Percentiles rank a stretch among this genome's conserved stretches.
Evolutionary conservation across 2,113 vertebrate genomes (phyloP).

Genomic region (Isichthys henryi): DNA sequence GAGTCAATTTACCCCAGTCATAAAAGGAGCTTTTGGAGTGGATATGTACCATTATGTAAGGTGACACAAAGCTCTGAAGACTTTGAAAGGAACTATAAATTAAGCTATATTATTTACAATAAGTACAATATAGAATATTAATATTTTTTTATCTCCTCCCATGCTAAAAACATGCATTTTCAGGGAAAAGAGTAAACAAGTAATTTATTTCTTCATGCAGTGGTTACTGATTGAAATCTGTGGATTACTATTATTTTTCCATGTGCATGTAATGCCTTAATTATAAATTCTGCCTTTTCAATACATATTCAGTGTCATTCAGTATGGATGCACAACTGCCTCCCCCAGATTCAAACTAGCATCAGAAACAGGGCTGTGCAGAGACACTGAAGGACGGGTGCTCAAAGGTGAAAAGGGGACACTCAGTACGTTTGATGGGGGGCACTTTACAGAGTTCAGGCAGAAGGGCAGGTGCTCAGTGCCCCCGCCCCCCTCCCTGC

Average conservation of each 20-base stretch:
- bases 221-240: not conserved
- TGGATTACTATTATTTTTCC: not conserved
- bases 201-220: not conserved
- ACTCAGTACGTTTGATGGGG: not conserved
- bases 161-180: not conserved
- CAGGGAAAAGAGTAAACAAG: not conserved
- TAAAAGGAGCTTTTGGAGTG: not conserved
- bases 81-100: not conserved
- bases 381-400: not conserved
- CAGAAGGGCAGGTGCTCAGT: not conserved
- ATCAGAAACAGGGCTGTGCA: not conserved
- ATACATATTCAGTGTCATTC: not conserved
- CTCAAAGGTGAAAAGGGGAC: not conserved
- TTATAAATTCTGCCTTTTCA: not conserved
- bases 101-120: not conserved
- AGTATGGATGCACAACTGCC: not conserved
- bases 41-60: not conserved
- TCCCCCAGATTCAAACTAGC: not conserved
- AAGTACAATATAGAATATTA: not conserved
- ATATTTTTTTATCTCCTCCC: not conserved
- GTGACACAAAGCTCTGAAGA: not conserved
- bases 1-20: not conserved
- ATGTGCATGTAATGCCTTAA: not conserved
- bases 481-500: not conserved
- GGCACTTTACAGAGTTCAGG: not conserved